Evolutionary conservation across 1,140 invertebrate species (phyloP), one percentile per base, ranked within the genome.

Genomic region (Drosophila albomicans): DNA sequence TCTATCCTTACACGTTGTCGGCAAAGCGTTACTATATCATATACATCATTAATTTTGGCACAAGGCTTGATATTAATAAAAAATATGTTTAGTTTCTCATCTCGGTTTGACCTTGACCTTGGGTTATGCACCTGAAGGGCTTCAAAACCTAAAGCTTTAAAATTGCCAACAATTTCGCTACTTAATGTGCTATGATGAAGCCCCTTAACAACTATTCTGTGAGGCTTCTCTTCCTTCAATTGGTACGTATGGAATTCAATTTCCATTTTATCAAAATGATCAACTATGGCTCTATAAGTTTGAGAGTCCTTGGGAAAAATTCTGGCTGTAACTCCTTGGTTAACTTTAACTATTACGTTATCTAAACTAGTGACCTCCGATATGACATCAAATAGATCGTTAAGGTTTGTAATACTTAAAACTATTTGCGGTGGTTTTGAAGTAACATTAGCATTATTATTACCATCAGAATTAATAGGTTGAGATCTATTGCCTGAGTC

Each of bases 1-100:
- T 63, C 61, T 25, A 63, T 20, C 10, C 11, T 15, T 7, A 63
- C 46, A 7, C 8, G 10, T n/a, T 51, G 46, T 15, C 59, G 43
- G n/a, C n/a, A n/a, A n/a, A n/a, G n/a, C n/a, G n/a, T n/a, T n/a
- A n/a, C n/a, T n/a, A n/a, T n/a, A n/a, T n/a, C n/a, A n/a, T n/a
- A n/a, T n/a, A n/a, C n/a, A n/a, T n/a, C n/a, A n/a, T n/a, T n/a
- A n/a, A n/a, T n/a, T n/a, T n/a, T n/a, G n/a, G n/a, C n/a, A n/a
- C n/a, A n/a, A n/a, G n/a, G n/a, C n/a, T n/a, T n/a, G n/a, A n/a
- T n/a, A n/a, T 68, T 74, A 11, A 68, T 57, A 11, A 74, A 68
- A n/a, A 74, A 74, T 35, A 68, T 62, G 5, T 69, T 69, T 1
- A 57, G 54, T 45, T 68, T 62, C 48, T 10, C 35, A 20, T 70